Percentiles rank a stretch among this genome's conserved stretches.
Evolutionary conservation across 2,797 vertebrate genomes (phyloP).

Genomic region (Rhadinocentrus ornatus): DNA sequence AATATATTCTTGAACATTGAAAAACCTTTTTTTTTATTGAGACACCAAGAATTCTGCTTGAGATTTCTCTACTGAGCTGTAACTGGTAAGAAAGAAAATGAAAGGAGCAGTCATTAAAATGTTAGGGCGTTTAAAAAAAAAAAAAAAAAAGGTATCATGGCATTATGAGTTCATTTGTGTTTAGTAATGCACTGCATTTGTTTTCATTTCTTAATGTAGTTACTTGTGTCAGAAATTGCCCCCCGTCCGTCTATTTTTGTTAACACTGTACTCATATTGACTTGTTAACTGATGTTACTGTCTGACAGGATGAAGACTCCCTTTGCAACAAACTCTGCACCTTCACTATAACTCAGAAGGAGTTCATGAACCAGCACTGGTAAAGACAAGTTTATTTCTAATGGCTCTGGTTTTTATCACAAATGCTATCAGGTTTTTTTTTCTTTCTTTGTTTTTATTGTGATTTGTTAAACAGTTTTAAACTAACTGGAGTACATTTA

Average conservation of each 20-base stretch:
- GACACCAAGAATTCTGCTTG: background rate
- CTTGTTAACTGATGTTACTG: constrained; percentile 14
- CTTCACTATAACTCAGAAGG: constrained; percentile 99
- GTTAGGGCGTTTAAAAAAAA: background rate
- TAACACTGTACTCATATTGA: background rate
- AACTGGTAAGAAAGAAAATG: background rate
- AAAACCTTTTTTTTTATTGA: background rate
- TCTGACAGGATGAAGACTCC: constrained; percentile 96
- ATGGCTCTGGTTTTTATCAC: constrained; percentile 8
- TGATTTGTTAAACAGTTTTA: no score
- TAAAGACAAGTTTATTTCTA: constrained; percentile 68
- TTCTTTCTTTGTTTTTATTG: background rate
- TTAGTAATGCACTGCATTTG: background rate
- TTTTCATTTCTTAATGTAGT: no score
- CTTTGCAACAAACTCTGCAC: constrained; percentile 99
- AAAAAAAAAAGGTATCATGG: background rate
- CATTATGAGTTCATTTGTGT: background rate
- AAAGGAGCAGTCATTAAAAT: background rate
- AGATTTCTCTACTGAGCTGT: background rate
- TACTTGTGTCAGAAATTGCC: background rate
- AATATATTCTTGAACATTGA: background rate
- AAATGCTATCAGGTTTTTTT: background rate
- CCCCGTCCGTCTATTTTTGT: background rate
- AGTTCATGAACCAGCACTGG: constrained; percentile 99
- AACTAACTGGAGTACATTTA: background rate